Evolutionary conservation across 2,113 vertebrate species (phyloP), one percentile per base, ranked within the genome.

Genomic region (Rhodinocichla rosea): DNA sequence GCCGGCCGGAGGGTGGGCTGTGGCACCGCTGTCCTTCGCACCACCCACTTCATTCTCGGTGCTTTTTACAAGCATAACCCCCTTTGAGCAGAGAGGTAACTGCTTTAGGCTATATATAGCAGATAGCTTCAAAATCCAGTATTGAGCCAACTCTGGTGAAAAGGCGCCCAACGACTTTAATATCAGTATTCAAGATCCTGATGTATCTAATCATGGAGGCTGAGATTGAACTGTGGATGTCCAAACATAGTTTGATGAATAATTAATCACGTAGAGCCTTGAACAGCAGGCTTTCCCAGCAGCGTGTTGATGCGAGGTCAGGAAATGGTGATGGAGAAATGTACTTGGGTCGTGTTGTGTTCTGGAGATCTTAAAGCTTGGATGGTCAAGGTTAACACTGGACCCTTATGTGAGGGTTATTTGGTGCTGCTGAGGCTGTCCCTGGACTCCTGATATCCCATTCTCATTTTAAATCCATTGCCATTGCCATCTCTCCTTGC

Each of bases 161-260:
- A 89, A 63, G 65, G 74, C 1, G 0, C 81, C 52, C 7, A 7
- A 12, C 2, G 40, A 57, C 74, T 95, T 79, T 24, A 59, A 26
- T 68, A 4, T 28, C 27, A 8, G 32, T 49, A 12, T 53, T 91
- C 33, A 7, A 4, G 65, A 35, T 42, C 13, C 13, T 13, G 42
- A 30, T 81, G 81, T 71, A 56, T 74, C 8, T 83, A 59, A 59
- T 71, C 35, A 44, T 64, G 90, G 90, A 87, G 90, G 87, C 78
- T 80, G 90, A 87, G 82, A 28, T 20, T 53, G 93, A 86, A 21
- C 80, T 8, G 79, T 55, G 55, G 74, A 63, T 82, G 90, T 68
- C 92, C 94, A 91, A 75, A 91, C 90, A 44, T 14, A 71, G 82
- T 64, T 68, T 70, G 85, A 90, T 94, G 74, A 96, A 95, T 96